phyloP scores from a whole-genome alignment of 2,888 invertebrate genomes.

The Hetaerina titia region DNA sequence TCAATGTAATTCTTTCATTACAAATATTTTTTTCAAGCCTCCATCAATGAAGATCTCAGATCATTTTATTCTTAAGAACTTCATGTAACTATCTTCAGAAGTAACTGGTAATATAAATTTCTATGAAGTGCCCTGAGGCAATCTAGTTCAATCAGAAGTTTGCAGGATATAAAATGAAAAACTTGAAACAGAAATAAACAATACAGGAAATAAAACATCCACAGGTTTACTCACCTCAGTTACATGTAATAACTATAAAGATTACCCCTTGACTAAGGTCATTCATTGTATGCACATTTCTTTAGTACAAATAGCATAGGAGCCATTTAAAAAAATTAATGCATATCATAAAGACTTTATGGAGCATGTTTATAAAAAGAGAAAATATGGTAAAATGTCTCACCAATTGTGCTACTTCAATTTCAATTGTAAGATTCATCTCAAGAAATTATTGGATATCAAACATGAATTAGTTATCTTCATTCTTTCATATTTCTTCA shows the following conservation, averaged over 20 bases:
- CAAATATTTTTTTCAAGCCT: not conserved
- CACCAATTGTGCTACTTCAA: not conserved
- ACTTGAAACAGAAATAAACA: not conserved
- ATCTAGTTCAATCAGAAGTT: not conserved
- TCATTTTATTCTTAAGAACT: not conserved
- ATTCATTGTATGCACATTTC: not conserved
- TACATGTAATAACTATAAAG: not conserved
- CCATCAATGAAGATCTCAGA: not conserved
- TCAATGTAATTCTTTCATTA: not conserved
- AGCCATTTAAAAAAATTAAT: not conserved
- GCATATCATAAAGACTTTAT: not conserved
- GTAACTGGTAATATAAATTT: not conserved
- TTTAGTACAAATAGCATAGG: not conserved
- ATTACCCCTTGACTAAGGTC: not conserved
- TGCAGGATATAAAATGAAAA: not conserved
- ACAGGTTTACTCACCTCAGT: not conserved
- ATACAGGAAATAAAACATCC: not conserved
- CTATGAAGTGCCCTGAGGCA: not conserved
- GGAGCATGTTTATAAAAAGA: not conserved
- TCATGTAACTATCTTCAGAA: not conserved
- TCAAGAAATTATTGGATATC: not conserved
- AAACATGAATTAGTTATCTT: not conserved
- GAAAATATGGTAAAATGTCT: not conserved
- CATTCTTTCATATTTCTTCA: not conserved
- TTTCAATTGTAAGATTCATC: not conserved